These are phyloP conservation scores for Pseudochromis fuscus DNA, from an alignment of 2,797 vertebrate species.

Conservation along the genomic window DNA sequence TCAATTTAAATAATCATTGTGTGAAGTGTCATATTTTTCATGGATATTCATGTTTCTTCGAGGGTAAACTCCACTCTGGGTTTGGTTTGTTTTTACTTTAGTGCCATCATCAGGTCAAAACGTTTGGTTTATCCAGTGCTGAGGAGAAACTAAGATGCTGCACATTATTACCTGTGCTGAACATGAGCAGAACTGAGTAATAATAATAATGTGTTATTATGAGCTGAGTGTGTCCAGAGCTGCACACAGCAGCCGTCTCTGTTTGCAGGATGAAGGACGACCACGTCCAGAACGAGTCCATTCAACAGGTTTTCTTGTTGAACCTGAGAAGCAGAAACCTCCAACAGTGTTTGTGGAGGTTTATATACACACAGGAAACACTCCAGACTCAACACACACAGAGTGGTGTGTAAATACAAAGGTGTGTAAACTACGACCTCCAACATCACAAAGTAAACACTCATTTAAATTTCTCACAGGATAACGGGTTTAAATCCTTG, in stretches of 20 bases:
- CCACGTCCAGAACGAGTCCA: constrained; percentile 2
- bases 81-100: not conserved
- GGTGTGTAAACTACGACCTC: not conserved
- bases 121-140: too few relatives aligned
- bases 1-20: too few relatives aligned
- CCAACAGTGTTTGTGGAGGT: constrained; percentile 1
- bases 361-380: constrained; percentile 40
- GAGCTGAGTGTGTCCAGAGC: not conserved
- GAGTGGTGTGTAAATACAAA: constrained; percentile 17
- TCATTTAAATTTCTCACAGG: not conserved
- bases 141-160: too few relatives aligned
- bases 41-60: not conserved
- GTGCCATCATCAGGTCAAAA: not conserved
- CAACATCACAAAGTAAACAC: too few relatives aligned
- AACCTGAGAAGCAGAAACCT: constrained; percentile 19
- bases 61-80: not conserved
- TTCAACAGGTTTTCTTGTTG: constrained; percentile 21
- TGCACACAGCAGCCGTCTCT: constrained; percentile 16
- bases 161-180: too few relatives aligned
- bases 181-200: not conserved
- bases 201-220: too few relatives aligned
- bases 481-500: not conserved
- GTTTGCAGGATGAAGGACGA: constrained; percentile 10
- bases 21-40: not conserved
- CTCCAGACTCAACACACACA: constrained; percentile 72